These are phyloP conservation scores for Nymphalis io DNA, from an alignment of 1,140 invertebrate species.

Conservation along the genomic window DNA sequence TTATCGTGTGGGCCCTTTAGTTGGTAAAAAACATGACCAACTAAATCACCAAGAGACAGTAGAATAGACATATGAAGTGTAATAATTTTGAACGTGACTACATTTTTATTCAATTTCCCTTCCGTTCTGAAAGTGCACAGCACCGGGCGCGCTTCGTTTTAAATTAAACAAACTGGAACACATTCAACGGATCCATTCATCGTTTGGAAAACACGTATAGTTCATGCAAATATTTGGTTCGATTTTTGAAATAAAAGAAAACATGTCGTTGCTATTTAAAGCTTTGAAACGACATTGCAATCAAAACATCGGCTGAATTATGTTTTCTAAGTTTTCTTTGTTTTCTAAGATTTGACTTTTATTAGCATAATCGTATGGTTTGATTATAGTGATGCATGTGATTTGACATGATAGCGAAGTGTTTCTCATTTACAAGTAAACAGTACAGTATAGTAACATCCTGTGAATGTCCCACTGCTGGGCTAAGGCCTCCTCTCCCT, in stretches of 20 bases:
- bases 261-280: background rate
- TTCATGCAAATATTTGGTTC: constrained; percentile 1
- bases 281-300: too few species aligned
- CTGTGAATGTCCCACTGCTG: too few species aligned
- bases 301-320: too few species aligned
- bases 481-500: too few species aligned
- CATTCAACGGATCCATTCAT: background rate
- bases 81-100: background rate
- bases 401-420: too few species aligned
- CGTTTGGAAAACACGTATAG: constrained; percentile 3
- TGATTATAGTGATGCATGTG: too few species aligned
- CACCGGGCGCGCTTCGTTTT: background rate
- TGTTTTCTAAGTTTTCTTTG: too few species aligned
- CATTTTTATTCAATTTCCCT: constrained; percentile 5
- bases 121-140: background rate
- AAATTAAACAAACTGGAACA: constrained; percentile 16
- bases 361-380: too few species aligned
- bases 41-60: background rate
- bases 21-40: background rate
- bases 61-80: background rate
- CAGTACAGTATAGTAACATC: too few species aligned
- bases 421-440: too few species aligned
- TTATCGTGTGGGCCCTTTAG: too few species aligned
- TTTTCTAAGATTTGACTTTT: too few species aligned
- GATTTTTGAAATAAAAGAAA: background rate